Evolutionary conservation across 2,113 vertebrate species (phyloP), one percentile per base, ranked within the genome.

Genomic region (rabbit (Oryctolagus cuniculus)): DNA sequence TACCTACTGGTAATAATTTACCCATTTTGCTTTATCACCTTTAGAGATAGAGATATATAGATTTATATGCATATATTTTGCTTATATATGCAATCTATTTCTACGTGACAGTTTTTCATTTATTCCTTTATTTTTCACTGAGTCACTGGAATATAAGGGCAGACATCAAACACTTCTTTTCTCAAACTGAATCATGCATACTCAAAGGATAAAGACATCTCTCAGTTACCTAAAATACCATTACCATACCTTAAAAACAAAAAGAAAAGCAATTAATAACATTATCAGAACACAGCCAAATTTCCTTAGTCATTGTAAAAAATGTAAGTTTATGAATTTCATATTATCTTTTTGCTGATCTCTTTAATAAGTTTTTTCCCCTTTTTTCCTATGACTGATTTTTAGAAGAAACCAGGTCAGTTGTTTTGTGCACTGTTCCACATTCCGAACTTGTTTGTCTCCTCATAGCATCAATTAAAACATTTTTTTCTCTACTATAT

Each of bases 321-420:
- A 55, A 29, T 80, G 22, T 49, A 24, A 92, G 5, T 12, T 82
- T 74, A 73, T n/a, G 0, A 34, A 78, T 55, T 70, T 3, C 27
- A 70, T 86, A 74, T 77, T 36, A 22, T 85, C 13, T 84, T 74
- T 44, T 29, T 51, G 69, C 74, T 73, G 34, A 5, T 80, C 38
- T 74, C 24, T 80, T 92, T 80, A 91, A 64, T 88, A 36, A n/a
- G 0, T 69, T 90, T 66, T 9, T 29, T 55, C 17, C 11, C 73
- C n/a, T 53, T 38, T 66, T 17, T 2, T n/a, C 27, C 83, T 53
- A 16, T 16, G 5, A 78, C 19, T 75, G 36, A 91, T 70, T 78
- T 90, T 95, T 85, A 73, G 49, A 25, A 91, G 53, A 88, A 97
- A 87, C 15, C 53, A 92, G 81, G 63, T 90, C 73, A 86, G 19